Base-by-base conservation (phyloP, 2,113 vertebrate species). In the Serinus canaria region DNA sequence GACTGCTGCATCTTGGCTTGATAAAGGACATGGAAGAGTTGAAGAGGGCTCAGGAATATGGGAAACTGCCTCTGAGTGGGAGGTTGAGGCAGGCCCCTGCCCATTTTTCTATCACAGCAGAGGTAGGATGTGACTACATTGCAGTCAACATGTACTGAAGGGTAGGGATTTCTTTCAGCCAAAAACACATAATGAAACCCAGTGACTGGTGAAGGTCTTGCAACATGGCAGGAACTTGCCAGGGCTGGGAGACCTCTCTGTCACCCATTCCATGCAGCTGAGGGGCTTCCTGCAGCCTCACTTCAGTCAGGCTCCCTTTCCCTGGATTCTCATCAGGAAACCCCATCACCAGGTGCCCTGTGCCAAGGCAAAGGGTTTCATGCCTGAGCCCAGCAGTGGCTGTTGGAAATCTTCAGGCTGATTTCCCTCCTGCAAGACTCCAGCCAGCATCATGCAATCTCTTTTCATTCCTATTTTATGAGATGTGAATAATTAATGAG, bases 381-480 rank as follows among this genome's bases (percentile, higher is more conserved):
- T 64, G 76, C 33, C 46, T 3, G 7, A 89, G 56, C 68, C 46
- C 47, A 63, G 74, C 22, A 50, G 24, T 4, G 9, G 28, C n/a
- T 56, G 39, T 2, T 8, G 91, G 90, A 92, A 93, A 89, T 62
- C 78, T 58, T 75, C 2, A 15, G 70, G 87, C 60, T 77, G 90
- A 53, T 88, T 89, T 87, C 72, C 50, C 82, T 96, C 89, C 89
- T 85, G 18, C 5, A 15, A 77, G 91, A 41, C 49, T 88, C 67
- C 0, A 17, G 91, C 76, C 95, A 87, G 88, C 86, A 68, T 86
- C 62, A 0, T 44, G 80, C 83, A 93, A 92, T 97, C 87, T 95
- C 88, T 95, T 97, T 97, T 97, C 96, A 97, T 97, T 97, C 95
- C 86, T 92, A 33, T 95, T 97, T 94, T 90, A 97, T 95, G 96